Percentiles rank a stretch among this genome's conserved stretches.
phyloP scores from a whole-genome alignment of 2,797 vertebrate species.

The Pampus argenteus region DNA sequence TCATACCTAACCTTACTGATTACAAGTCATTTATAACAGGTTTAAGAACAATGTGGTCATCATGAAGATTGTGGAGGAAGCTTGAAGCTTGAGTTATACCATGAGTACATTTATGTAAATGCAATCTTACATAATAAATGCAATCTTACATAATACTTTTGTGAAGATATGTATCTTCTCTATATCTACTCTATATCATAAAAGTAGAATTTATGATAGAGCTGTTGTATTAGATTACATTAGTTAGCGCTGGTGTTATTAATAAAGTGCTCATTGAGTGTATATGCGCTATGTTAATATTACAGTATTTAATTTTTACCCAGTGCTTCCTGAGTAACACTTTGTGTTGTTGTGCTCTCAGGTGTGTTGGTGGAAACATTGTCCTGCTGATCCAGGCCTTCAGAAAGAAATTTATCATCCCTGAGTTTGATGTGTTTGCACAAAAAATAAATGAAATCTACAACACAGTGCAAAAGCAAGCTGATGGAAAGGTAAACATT shows the following conservation, averaged over 20 bases:
- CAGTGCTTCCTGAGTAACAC: neutral
- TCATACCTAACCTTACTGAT: neutral
- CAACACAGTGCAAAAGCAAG: slow-evolving; percentile 77
- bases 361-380: slow-evolving; percentile 90
- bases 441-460: slow-evolving; percentile 88
- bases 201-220: too few relatives aligned
- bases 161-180: too few relatives aligned
- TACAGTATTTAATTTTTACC: neutral
- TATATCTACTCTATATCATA: too few relatives aligned
- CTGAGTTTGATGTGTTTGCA: slow-evolving; percentile 89
- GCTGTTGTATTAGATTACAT: too few relatives aligned
- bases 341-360: slow-evolving; percentile 53
- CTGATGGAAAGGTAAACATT: slow-evolving; percentile 80
- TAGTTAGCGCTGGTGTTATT: too few relatives aligned
- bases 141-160: neutral
- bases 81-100: too few relatives aligned
- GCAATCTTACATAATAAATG: neutral
- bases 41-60: neutral
- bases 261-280: neutral
- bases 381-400: slow-evolving; percentile 91
- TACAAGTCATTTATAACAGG: neutral
- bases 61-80: neutral
- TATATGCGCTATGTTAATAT: neutral
- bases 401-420: slow-evolving; percentile 91
- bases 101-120: neutral